These are phyloP conservation scores for Chrysolina americana DNA, from an alignment of 2,888 invertebrate species.

Conservation along the genomic window DNA sequence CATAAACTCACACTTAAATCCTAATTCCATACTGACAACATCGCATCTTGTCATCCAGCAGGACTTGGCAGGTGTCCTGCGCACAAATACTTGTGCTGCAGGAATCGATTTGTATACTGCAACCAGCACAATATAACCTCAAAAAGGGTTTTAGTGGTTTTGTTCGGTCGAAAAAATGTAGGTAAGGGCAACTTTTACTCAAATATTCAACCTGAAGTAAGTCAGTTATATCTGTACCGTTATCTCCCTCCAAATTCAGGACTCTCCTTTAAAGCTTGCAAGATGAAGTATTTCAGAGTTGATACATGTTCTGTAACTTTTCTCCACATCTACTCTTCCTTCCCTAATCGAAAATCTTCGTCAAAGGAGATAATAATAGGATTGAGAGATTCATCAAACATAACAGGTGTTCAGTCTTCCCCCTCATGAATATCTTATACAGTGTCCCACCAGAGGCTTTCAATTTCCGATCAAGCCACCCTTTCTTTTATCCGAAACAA, in stretches of 20 bases:
- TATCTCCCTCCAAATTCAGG: neutral
- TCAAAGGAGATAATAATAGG: constrained; percentile 29
- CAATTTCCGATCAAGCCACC: constrained; percentile 46
- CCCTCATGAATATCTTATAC: constrained; percentile 43
- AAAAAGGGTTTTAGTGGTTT: neutral
- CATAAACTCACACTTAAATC: too few relatives aligned
- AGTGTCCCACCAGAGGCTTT: constrained; percentile 39
- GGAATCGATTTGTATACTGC: constrained; percentile 3
- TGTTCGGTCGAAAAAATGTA: neutral
- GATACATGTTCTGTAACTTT: too few relatives aligned
- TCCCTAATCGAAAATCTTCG: neutral
- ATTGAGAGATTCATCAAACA: constrained; percentile 43
- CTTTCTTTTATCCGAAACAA: constrained; percentile 38
- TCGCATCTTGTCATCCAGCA: neutral
- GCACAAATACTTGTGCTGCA: neutral
- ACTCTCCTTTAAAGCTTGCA: neutral
- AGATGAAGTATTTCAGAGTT: too few relatives aligned
- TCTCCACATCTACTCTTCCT: neutral
- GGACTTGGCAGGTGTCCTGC: neutral
- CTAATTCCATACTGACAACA: neutral
- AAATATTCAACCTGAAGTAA: neutral
- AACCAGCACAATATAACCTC: constrained; percentile 3
- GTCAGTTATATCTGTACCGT: neutral
- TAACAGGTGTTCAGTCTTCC: constrained; percentile 45
- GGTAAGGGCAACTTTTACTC: neutral